These are phyloP conservation scores for Syritta pipiens DNA, from an alignment of 2,888 invertebrate genomes.

Conservation along the genomic window DNA sequence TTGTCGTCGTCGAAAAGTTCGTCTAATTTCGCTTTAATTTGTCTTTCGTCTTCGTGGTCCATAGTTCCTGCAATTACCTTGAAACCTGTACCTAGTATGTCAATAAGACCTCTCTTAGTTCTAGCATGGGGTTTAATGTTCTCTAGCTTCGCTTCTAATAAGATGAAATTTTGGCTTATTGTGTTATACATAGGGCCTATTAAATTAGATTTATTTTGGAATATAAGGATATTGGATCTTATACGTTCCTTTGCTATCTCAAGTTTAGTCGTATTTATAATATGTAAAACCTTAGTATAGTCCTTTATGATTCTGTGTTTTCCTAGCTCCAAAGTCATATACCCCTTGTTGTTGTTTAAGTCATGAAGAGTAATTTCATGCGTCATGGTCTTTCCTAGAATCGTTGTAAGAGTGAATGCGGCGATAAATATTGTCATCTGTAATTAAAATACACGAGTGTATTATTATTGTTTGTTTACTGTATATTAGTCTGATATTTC, in stretches of 20 bases:
- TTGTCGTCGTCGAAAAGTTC: not conserved
- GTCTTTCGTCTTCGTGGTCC: conserved; percentile 6
- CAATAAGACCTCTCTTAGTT: conserved; percentile 1
- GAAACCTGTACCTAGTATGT: conserved; percentile 8
- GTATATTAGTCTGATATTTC: not conserved
- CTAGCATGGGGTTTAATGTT: conserved; percentile 1
- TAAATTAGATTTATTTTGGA: not conserved
- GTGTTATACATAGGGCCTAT: not conserved
- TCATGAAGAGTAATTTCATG: not conserved
- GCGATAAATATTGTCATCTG: not conserved
- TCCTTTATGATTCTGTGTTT: not conserved
- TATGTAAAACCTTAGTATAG: not conserved
- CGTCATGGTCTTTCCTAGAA: not conserved
- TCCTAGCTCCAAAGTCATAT: not conserved
- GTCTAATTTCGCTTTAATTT: conserved; percentile 10
- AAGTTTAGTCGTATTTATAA: not conserved
- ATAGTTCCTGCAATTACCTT: conserved; percentile 4
- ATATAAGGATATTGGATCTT: not conserved
- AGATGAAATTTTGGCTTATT: not conserved
- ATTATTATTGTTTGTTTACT: not conserved
- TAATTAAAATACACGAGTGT: not conserved
- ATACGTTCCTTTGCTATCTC: not conserved
- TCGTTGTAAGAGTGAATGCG: not conserved
- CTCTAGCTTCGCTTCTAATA: not conserved
- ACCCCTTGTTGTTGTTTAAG: conserved; percentile 12